A percentile compares a stretch with the other conserved stretches of the same genome.
Conservation (phyloP, 2,113 vertebrate species). For the Euleptes europaea region DNA sequence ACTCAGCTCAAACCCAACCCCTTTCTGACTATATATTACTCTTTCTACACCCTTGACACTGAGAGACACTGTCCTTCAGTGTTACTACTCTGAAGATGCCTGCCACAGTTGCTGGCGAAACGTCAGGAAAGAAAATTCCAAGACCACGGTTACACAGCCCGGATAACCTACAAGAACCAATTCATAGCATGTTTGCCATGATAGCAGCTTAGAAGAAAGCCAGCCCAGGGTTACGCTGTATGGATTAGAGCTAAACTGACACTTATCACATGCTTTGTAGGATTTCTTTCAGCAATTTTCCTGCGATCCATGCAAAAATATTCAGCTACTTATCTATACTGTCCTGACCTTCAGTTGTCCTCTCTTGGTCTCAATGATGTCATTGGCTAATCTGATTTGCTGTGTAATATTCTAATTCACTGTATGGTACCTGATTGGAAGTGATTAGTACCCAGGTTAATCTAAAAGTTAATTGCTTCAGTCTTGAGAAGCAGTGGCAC, state of each 20-base stretch:
- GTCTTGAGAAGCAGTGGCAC: background rate
- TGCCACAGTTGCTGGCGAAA: too few species aligned
- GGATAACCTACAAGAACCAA: too few species aligned
- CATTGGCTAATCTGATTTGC: too few species aligned
- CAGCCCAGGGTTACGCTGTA: background rate
- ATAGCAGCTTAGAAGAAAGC: conserved; percentile 12
- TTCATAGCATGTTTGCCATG: background rate
- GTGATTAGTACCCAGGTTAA: background rate
- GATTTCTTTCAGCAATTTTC: background rate
- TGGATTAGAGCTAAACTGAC: background rate
- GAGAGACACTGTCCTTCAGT: too few species aligned
- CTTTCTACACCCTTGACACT: too few species aligned
- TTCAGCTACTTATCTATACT: background rate
- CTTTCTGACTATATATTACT: too few species aligned
- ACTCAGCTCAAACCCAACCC: too few species aligned
- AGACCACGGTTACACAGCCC: too few species aligned
- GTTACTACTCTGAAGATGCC: too few species aligned
- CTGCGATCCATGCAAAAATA: background rate
- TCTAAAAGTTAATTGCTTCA: background rate
- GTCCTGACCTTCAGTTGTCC: background rate
- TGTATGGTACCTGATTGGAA: background rate
- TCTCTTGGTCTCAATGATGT: background rate
- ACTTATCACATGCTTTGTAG: background rate
- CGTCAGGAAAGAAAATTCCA: too few species aligned
- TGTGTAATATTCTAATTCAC: background rate